These are phyloP conservation scores for Drosophila ogumai DNA, from an alignment of 1,140 invertebrate species.

Conservation along the genomic window DNA sequence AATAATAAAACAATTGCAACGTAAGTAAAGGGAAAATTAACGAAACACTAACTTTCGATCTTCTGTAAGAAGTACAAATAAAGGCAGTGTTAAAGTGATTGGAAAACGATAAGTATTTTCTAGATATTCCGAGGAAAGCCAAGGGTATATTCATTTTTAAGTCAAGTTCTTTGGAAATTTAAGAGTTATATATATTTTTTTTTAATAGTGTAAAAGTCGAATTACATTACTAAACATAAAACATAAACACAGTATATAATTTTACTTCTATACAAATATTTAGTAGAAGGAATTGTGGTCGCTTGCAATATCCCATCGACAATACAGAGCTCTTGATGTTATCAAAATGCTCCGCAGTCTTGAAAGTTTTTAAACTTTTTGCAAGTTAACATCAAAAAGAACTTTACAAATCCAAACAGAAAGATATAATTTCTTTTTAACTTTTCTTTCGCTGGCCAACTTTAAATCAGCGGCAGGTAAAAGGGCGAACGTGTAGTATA, in stretches of 20 bases:
- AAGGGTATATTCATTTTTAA: too few species aligned
- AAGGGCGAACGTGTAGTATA: conserved; percentile 41
- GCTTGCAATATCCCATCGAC: not conserved
- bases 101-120: too few species aligned
- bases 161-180: too few species aligned
- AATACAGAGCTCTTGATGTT: not conserved
- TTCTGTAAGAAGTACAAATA: not conserved
- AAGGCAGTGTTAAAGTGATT: too few species aligned
- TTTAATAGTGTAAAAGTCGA: too few species aligned
- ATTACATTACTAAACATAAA: too few species aligned
- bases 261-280: not conserved
- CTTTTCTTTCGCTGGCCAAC: conserved; percentile 37
- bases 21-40: too few species aligned
- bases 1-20: too few species aligned
- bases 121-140: too few species aligned
- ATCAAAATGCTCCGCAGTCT: not conserved
- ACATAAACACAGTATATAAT: too few species aligned
- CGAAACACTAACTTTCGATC: not conserved
- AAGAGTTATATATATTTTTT: too few species aligned
- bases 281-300: too few species aligned
- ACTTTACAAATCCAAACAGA: conserved; percentile 44
- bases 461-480: conserved; percentile 41
- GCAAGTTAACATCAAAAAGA: not conserved
- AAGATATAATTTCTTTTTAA: conserved; percentile 63
- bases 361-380: not conserved